Conservation (phyloP, 2,113 vertebrate genomes). For the Axis porcinus region DNA sequence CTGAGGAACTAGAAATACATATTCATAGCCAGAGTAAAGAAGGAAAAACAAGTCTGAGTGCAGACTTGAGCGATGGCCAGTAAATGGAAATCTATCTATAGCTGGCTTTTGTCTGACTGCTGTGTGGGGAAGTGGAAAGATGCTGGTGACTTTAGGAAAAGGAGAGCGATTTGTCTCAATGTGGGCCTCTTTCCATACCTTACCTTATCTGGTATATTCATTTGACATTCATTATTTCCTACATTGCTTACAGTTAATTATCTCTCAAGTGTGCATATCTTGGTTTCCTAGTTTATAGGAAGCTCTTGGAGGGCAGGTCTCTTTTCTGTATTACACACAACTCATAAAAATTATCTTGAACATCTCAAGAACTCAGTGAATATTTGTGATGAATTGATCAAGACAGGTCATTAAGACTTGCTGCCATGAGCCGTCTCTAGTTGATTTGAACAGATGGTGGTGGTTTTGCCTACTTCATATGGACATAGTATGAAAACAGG, state of each 20-base stretch:
- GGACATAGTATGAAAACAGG: not conserved
- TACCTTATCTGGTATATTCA: not conserved
- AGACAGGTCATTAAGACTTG: conserved; percentile 40
- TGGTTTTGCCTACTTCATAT: conserved; percentile 1
- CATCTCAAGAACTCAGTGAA: not conserved
- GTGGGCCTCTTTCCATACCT: not conserved
- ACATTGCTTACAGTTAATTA: not conserved
- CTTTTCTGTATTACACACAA: not conserved
- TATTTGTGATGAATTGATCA: conserved; percentile 31
- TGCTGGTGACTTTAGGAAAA: not conserved
- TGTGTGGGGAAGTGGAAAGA: not conserved
- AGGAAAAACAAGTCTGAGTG: not conserved
- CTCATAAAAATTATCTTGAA: not conserved
- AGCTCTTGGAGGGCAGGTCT: not conserved
- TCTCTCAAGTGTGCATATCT: not conserved
- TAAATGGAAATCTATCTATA: conserved; percentile 6
- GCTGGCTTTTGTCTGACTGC: not conserved
- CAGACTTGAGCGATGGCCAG: not conserved
- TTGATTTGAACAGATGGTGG: conserved; percentile 49
- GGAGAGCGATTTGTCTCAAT: not conserved
- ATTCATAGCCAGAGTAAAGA: not conserved
- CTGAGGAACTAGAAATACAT: not conserved
- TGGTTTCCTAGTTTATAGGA: not conserved
- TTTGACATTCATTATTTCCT: not conserved
- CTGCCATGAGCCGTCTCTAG: conserved; percentile 17